Conservation (phyloP, 2,113 vertebrate species). For the Pyrgilauda ruficollis region DNA sequence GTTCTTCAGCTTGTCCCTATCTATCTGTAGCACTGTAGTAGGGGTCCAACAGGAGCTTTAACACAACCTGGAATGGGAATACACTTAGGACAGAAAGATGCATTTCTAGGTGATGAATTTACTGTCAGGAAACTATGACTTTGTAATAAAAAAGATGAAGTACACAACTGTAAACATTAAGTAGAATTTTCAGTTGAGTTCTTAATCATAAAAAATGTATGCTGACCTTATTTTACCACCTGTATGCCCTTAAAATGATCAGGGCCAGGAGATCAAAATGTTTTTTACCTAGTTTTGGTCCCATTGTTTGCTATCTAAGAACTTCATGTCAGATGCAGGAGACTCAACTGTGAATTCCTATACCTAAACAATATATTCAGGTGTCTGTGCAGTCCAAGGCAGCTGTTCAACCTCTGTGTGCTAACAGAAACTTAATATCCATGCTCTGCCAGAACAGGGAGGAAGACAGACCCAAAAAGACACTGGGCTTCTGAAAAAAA, state of each 20-base stretch:
- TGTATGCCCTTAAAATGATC: neutral
- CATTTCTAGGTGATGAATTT: conserved; percentile 4
- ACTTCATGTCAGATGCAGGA: neutral
- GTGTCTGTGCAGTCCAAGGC: neutral
- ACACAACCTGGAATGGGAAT: neutral
- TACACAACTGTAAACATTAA: conserved; percentile 9
- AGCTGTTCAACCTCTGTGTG: neutral
- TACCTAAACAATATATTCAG: neutral
- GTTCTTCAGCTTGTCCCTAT: neutral
- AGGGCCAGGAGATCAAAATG: neutral
- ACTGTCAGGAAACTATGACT: neutral
- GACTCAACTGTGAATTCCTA: conserved; percentile 13
- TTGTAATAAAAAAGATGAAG: conserved; percentile 45
- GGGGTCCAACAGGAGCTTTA: neutral
- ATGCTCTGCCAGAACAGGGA: neutral
- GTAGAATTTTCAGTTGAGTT: conserved; percentile 40
- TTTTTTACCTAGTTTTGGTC: neutral
- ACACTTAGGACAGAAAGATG: neutral
- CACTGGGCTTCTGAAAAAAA: neutral
- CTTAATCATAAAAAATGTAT: conserved; percentile 49
- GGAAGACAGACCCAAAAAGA: neutral
- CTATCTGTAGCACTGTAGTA: neutral
- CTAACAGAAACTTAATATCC: neutral
- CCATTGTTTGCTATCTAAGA: neutral
- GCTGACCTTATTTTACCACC: neutral